Evolutionary conservation across 2,113 vertebrate species (phyloP), one percentile per base, ranked within the genome.

Genomic region (Takifugu bimaculatus): DNA sequence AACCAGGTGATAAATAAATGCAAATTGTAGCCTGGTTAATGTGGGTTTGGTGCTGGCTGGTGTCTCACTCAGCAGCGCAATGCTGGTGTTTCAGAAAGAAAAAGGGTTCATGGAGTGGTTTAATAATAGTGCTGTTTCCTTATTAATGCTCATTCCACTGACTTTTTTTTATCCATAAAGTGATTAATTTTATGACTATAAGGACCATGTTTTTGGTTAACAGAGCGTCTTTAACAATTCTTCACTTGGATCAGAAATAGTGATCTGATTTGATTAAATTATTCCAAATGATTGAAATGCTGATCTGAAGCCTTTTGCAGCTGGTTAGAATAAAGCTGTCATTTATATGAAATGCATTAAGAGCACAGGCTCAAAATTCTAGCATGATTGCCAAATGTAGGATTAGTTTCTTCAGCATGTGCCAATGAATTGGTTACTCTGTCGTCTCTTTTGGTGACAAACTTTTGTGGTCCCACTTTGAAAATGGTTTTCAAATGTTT

Each of bases 351-450:
- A 39, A 39, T 6, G 11, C 0, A 39, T 39, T 39, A 39, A 20
- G 29, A 32, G 35, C 35, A 39, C 35, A 39, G 35, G 4, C 35
- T 39, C 35, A 11, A 39, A 10, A 39, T 39, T 39, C 35, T 39
- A 39, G 35, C 72, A 63, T 64, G 45, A 6, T 54, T 4, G 39
- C 73, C 54, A 68, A 45, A 51, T 27, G 44, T 68, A 74, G 60
- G 47, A 60, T 62, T 50, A 15, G 43, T 55, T 57, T 69, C 55
- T 51, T 50, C 67, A 67, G 72, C 73, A 66, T 67, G 75, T 87
- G 77, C 83, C 83, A 82, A 72, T 49, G 27, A 57, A 68, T 60
- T 15, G 57, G 44, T 74, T 74, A 27, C 14, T 50, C 1, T 39
- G 35, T 10, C 35, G 7, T 59, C 47, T 59, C 50, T 70, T n/a